Base-by-base conservation (phyloP, 2,797 vertebrate species). In the Poeciliopsis gracilis region DNA sequence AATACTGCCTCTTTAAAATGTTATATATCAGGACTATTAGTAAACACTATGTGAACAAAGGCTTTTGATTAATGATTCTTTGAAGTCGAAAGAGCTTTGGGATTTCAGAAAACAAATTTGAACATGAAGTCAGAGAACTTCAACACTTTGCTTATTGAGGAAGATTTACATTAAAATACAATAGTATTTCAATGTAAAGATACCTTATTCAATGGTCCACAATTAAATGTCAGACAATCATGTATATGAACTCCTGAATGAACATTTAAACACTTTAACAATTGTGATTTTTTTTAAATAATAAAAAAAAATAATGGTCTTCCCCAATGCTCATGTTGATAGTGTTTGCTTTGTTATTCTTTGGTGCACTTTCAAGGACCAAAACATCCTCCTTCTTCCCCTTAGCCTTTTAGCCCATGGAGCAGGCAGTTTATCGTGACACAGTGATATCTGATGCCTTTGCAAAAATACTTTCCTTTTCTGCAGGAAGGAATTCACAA, bases 391-490 rank as follows among this genome's bases (percentile, higher is more conserved):
- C 90, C 88, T 90, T 82, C 87, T 89, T 88, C 83, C 79, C 25
- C 77, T 49, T 88, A 87, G 90, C 89, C 87, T 94, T 93, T 93
- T 89, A 93, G 89, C 87, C 75, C 76, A 69, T 45, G 36, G 87
- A 93, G 92, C 86, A 84, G 87, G 93, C 89, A 88, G 85, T 95
- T 94, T 88, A 95, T 95, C 94, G 95, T 88, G 90, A 93, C 91
- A 87, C 88, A 80, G 90, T 89, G 91, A 93, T 94, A 95, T 95
- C 93, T 95, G 94, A 96, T 95, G 94, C 92, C 94, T 95, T 95
- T 93, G 95, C 90, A 94, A 90, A 95, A 95, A 95, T 93, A 94
- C 91, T 93, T 93, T 93, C 86, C 90, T 88, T 90, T 93, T 86
- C 90, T 91, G 90, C 91, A 92, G 91, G 90, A 91, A 94, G 91